These are phyloP conservation scores for Drosophila formosana DNA, from an alignment of 2,888 invertebrate genomes.

Conservation along the genomic window DNA sequence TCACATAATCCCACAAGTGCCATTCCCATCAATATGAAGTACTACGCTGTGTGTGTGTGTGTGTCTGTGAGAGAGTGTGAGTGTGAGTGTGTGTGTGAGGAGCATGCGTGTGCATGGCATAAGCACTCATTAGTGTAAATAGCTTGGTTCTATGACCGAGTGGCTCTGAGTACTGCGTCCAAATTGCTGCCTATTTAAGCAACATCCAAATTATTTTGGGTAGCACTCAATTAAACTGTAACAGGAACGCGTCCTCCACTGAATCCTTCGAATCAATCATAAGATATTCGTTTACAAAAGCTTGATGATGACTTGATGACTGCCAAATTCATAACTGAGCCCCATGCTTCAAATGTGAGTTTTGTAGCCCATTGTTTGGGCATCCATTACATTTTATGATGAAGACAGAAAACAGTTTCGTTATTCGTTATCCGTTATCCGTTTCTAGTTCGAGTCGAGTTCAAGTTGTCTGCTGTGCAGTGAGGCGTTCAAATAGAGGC, in stretches of 20 bases:
- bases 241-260: constrained; percentile 5
- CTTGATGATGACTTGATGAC: neutral
- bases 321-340: neutral
- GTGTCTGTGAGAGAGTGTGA: neutral
- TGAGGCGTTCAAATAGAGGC: constrained; percentile 10
- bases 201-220: constrained; percentile 44
- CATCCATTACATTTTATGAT: constrained; percentile 40
- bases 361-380: constrained; percentile 15
- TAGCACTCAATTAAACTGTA: constrained; percentile 44
- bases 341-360: neutral
- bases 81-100: constrained; percentile 9
- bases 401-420: constrained; percentile 9
- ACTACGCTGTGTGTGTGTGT: neutral
- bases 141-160: constrained; percentile 28
- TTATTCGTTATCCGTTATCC: neutral
- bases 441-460: neutral
- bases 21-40: constrained; percentile 49
- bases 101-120: constrained; percentile 30
- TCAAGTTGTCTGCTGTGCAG: constrained; percentile 33
- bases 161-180: constrained; percentile 27
- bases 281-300: neutral
- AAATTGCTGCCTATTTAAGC: constrained; percentile 49
- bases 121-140: constrained; percentile 57
- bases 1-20: constrained; percentile 62
- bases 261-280: constrained; percentile 11